These are phyloP conservation scores for Drepana falcataria DNA, from an alignment of 2,888 invertebrate species.

Conservation along the genomic window DNA sequence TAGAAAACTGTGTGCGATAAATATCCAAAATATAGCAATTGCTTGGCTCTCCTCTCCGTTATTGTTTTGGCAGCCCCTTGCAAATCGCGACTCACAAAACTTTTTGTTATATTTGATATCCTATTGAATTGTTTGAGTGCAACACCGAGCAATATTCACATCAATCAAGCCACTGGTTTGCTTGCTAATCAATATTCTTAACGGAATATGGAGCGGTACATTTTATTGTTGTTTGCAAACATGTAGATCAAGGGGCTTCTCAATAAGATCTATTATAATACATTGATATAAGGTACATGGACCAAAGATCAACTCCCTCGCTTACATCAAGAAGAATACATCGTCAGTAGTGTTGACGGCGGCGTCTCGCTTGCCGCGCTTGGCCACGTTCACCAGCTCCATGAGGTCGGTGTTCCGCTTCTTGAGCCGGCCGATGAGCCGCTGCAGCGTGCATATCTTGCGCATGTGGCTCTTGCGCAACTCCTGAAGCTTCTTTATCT, in stretches of 20 bases:
- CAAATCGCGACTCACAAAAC: background rate
- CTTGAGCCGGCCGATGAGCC: background rate
- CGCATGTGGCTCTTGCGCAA: background rate
- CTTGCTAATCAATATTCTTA: too few species aligned
- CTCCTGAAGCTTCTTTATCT: background rate
- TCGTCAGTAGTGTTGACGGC: constrained; percentile 1
- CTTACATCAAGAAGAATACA: background rate
- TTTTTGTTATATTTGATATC: too few species aligned
- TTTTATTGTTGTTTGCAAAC: too few species aligned
- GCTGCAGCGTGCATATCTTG: background rate
- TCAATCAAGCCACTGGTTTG: too few species aligned
- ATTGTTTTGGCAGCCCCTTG: background rate
- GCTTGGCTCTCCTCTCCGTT: background rate
- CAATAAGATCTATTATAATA: too few species aligned
- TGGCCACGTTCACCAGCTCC: background rate
- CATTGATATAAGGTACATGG: too few species aligned
- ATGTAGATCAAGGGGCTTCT: too few species aligned
- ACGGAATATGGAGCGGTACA: too few species aligned
- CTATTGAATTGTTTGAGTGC: too few species aligned
- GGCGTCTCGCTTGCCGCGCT: background rate
- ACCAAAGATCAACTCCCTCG: too few species aligned
- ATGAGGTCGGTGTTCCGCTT: too few species aligned
- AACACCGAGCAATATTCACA: too few species aligned
- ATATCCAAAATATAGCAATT: background rate
- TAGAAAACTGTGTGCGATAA: background rate